A percentile compares a stretch with the other conserved stretches of the same genome.
These are phyloP conservation scores for Pteruthius melanotis DNA, from an alignment of 2,113 vertebrate genomes.

Conservation along the genomic window DNA sequence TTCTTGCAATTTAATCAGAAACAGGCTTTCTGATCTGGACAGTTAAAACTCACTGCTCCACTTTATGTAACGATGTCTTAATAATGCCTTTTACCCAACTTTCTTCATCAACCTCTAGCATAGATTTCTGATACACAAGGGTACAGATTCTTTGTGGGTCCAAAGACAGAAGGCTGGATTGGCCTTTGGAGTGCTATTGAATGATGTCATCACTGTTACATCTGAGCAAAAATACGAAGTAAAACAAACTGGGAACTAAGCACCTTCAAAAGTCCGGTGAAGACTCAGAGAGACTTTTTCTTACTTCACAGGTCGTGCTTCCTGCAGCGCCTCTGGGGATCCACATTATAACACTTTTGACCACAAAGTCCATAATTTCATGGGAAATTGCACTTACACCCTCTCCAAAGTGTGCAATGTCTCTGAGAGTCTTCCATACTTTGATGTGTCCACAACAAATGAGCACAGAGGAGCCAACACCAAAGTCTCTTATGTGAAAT, in stretches of 20 bases:
- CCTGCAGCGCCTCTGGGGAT: slow-evolving; percentile 54
- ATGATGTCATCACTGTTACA: background rate
- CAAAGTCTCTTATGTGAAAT: slow-evolving; percentile 82
- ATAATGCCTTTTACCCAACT: background rate
- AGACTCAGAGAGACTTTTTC: background rate
- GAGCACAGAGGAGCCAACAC: slow-evolving; percentile 82
- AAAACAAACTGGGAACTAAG: background rate
- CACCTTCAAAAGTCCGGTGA: background rate
- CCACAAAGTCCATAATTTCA: slow-evolving; percentile 77
- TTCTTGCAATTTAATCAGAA: background rate
- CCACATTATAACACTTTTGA: slow-evolving; percentile 61
- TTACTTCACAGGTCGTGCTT: background rate
- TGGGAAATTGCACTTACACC: slow-evolving; percentile 89
- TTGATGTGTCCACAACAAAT: slow-evolving; percentile 82
- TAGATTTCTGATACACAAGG: background rate
- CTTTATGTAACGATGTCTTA: background rate
- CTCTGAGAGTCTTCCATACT: slow-evolving; percentile 72
- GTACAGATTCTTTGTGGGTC: background rate
- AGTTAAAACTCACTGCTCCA: background rate
- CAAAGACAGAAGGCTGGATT: background rate
- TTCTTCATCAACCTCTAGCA: background rate
- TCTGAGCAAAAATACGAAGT: background rate
- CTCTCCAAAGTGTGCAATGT: slow-evolving; percentile 77
- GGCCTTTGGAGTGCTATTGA: background rate
- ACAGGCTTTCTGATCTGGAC: background rate